Evolutionary conservation across 2,888 invertebrate genomes (phyloP).

Genomic region (Metellina segmentata): DNA sequence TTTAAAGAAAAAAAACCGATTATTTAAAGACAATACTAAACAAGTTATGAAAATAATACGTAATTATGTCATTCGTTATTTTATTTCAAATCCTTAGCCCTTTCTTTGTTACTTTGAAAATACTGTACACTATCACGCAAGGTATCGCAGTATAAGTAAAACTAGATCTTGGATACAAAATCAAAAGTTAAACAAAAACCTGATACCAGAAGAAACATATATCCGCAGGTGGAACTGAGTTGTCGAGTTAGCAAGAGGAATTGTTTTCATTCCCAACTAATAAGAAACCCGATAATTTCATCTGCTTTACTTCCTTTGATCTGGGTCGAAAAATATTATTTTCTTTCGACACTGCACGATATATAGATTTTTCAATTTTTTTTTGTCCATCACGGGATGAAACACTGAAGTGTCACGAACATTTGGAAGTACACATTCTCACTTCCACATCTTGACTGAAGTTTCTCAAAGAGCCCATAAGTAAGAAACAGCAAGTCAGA

Average conservation of each 20-base stretch:
- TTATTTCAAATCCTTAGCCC: too few species aligned
- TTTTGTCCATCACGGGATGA: background rate
- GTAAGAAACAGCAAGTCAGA: background rate
- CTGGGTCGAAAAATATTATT: background rate
- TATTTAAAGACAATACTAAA: too few species aligned
- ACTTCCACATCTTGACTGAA: too few species aligned
- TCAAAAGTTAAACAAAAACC: background rate
- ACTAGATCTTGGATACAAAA: background rate
- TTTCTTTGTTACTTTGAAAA: too few species aligned
- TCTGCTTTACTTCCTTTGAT: background rate
- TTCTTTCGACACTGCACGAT: background rate
- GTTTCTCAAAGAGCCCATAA: too few species aligned
- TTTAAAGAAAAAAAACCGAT: too few species aligned
- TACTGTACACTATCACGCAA: too few species aligned
- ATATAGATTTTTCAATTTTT: background rate
- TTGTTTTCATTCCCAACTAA: conserved; percentile 38
- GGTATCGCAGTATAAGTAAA: too few species aligned
- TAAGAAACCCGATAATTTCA: conserved; percentile 43
- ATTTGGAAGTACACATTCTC: background rate
- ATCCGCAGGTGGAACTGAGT: background rate
- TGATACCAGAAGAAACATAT: background rate
- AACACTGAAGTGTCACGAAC: background rate
- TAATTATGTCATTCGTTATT: too few species aligned
- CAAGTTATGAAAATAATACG: too few species aligned
- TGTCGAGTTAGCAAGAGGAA: conserved; percentile 1